Evolutionary conservation across 2,113 vertebrate genomes (phyloP), one percentile per base, ranked within the genome.

Genomic region (Pheucticus melanocephalus): DNA sequence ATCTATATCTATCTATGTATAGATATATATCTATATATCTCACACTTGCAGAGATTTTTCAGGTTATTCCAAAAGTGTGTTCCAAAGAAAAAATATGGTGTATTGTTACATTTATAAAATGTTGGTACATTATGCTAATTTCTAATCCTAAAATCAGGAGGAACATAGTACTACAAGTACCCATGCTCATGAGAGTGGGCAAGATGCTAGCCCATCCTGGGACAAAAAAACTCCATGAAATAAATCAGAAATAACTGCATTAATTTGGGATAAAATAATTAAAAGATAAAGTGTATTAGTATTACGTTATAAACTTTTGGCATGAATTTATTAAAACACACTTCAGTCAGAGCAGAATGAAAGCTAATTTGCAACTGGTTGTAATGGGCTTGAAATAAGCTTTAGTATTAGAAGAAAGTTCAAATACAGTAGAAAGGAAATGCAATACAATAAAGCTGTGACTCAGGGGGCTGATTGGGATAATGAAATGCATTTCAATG

Each of bases 401-500:
- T 96, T 96, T 89, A 91, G 89, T 82, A 90, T 95, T 94, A 93
- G 90, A 78, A 96, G 75, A 95, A 96, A 95, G 80, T 87, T 97
- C 88, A 97, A 96, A 97, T 91, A 61, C 60, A 86, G 93, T 92
- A 92, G 88, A 87, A 97, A 97, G 65, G 42, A 90, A 97, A 90
- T 94, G 48, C 89, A 95, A 90, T 96, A 96, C 86, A 97, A 95
- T 97, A 94, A 94, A 96, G 86, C 78, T 95, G n/a, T 96, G 91
- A 95, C 94, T 95, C 88, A 73, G 50, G 86, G 92, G 86, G 89
- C 65, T 96, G 95, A 87, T 86, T 97, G 92, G 90, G 59, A 95
- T 97, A 97, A 95, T 97, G 95, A 97, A 97, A 96, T 95, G 88
- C 91, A 96, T 94, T 93, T 93, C 85, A 96, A 48, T 97, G 82